Conservation (phyloP, 2,797 vertebrate species). For the Sphenodon punctatus region DNA sequence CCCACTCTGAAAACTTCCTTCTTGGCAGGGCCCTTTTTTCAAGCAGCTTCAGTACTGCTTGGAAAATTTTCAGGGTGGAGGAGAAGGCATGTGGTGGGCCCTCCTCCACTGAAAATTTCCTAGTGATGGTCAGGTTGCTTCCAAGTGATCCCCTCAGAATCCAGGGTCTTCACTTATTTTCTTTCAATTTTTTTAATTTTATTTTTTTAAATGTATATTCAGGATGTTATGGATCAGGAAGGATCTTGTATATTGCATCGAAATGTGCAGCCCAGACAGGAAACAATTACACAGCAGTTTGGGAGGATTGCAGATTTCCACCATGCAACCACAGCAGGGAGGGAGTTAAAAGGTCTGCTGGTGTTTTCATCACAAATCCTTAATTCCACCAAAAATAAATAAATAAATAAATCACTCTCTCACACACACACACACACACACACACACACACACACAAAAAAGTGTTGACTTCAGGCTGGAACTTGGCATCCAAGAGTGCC, state of each 20-base stretch:
- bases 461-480: neutral
- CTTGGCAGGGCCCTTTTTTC: too few species aligned
- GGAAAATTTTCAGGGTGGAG: neutral
- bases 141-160: too few species aligned
- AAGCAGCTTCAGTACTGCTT: too few species aligned
- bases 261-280: neutral
- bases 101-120: too few species aligned
- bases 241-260: neutral
- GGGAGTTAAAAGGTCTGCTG: neutral
- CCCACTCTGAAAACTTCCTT: too few species aligned
- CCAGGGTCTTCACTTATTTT: too few species aligned
- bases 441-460: too few species aligned
- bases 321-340: rapidly evolving
- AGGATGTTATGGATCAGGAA: neutral
- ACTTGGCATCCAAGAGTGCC: neutral
- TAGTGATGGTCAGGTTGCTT: too few species aligned
- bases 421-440: too few species aligned
- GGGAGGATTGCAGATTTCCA: too few species aligned
- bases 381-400: neutral
- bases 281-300: neutral
- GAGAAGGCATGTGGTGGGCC: too few species aligned
- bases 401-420: too few species aligned
- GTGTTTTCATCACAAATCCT: neutral
- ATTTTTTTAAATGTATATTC: neutral
- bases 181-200: neutral